Evolutionary conservation across 2,888 invertebrate species (phyloP).

Genomic region (Caenorhabditis doughertyi): DNA sequence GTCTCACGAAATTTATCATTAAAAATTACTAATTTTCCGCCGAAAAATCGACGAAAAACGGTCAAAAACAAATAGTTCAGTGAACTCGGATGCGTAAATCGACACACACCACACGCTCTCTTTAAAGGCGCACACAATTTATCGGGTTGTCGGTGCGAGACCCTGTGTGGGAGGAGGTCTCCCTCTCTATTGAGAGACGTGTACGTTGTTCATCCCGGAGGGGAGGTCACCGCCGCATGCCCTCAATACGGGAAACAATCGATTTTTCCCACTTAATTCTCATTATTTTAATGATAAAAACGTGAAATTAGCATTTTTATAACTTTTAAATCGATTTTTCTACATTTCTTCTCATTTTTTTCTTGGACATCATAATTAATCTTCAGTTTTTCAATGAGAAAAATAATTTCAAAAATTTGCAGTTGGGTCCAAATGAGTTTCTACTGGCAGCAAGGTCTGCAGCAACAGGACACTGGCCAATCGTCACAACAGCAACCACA

Average conservation of each 20-base stretch:
- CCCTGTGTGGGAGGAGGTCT: not conserved
- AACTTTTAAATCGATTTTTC: constrained; percentile 5
- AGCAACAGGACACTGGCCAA: constrained; percentile 54
- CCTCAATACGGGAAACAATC: constrained; percentile 45
- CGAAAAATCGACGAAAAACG: not conserved
- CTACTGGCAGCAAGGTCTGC: constrained; percentile 63
- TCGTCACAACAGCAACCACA: constrained; percentile 28
- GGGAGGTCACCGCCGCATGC: constrained; percentile 26
- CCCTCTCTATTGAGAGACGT: constrained; percentile 14
- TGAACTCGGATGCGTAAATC: not conserved
- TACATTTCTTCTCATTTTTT: not conserved
- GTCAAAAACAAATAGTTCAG: constrained; percentile 26
- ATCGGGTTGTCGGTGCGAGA: constrained; percentile 36
- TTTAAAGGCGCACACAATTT: constrained; percentile 57
- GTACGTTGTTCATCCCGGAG: constrained; percentile 46
- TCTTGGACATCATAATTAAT: not conserved
- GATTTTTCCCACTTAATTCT: constrained; percentile 7
- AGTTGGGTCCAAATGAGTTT: constrained; percentile 60
- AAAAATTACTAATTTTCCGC: not conserved
- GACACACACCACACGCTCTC: not conserved
- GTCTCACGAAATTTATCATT: not conserved
- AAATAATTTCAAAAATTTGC: not conserved
- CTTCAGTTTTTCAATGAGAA: not conserved
- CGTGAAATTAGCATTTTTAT: not conserved
- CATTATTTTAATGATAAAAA: not conserved